Base-by-base conservation (phyloP, 2,888 invertebrate species). In the Eurytoma californica region DNA sequence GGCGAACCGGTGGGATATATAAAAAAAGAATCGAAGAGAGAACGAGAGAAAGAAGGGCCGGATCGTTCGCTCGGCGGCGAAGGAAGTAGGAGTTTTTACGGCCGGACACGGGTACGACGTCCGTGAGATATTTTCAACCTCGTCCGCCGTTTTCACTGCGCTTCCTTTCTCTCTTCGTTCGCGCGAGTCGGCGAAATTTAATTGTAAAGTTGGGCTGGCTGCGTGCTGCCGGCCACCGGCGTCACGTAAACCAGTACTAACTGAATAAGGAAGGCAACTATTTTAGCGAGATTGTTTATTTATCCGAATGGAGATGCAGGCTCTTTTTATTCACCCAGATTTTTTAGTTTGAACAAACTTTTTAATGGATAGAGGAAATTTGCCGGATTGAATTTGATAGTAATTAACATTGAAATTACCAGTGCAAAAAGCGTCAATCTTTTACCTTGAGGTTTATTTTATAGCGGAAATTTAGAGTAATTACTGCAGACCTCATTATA, bases 161-260 rank as follows among this genome's bases (percentile, higher is more conserved):
- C 49, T 3, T 18, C 20, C 28, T 20, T 51, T 47, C 58, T 14
- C 20, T 20, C 12, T 60, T 47, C 24, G 58, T 58, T 47, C 61
- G 61, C 9, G 51, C 72, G 24, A 9, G 24, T 55, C 55, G 60
- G 30, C 49, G 58, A 74, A 67, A 67, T 74, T 74, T 74, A 74
- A 67, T 74, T 60, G 74, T 51, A 3, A 72, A 72, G 61, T 72
- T 18, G 20, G 61, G 51, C 47, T 55, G 9, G 60, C 51, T 69
- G 16, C 30, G 53, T 5, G 20, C 28, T 51, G 39, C 51, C 7
- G 49, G 66, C 51, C 51, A 12, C 20, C 16, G 47, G 20, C 18
- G 69, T 57, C 69, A 57, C 69, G 57, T 69, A 69, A 69, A 14
- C 69, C 20, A 14, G 39, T 57, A 14, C 55, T 13, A 69, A 69